Evolutionary conservation across 53 echinoderm and acorn worm genomes (phyloP).

Genomic region (Glandiceps talaboti): DNA sequence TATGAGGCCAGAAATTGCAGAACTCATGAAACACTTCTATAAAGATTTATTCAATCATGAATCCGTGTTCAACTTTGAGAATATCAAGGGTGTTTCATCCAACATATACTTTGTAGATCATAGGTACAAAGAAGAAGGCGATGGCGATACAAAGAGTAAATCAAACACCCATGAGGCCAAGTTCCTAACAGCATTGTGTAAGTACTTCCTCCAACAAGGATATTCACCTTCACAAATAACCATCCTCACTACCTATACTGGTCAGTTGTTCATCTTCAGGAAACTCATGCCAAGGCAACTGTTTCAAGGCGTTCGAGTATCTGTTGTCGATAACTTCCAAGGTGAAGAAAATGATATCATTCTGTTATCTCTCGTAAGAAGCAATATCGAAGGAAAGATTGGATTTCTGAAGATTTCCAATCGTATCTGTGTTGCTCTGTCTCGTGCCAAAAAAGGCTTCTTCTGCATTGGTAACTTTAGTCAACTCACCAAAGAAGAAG

Average conservation of each 20-base stretch:
- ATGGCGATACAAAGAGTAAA: slow-evolving; percentile 49
- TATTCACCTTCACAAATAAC: slow-evolving; percentile 61
- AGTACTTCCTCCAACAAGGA: slow-evolving; percentile 69
- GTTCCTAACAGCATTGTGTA: slow-evolving; percentile 44
- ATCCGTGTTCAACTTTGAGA: slow-evolving; percentile 35
- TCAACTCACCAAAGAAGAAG: slow-evolving; percentile 32
- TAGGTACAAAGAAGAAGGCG: slow-evolving; percentile 22
- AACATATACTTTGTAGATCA: slow-evolving; percentile 81
- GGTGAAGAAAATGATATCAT: slow-evolving; percentile 94
- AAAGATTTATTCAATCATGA: slow-evolving; percentile 44
- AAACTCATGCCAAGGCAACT: slow-evolving; percentile 9
- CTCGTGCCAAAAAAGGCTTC: slow-evolving; percentile 65
- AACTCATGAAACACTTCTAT: slow-evolving; percentile 61
- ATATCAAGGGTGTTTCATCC: slow-evolving; percentile 43
- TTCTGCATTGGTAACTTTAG: slow-evolving; percentile 82
- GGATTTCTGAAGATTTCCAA: slow-evolving; percentile 81
- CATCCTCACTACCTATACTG: slow-evolving; percentile 61
- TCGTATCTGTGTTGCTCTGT: slow-evolving; percentile 84
- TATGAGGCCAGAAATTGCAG: slow-evolving; percentile 83
- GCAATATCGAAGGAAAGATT: slow-evolving; percentile 63
- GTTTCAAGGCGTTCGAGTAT: slow-evolving; percentile 32
- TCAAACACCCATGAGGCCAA: slow-evolving; percentile 64
- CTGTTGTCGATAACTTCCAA: slow-evolving; percentile 75
- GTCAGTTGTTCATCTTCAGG: slow-evolving; percentile 49
- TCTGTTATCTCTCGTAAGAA: slow-evolving; percentile 78